Conservation (phyloP, 2,797 vertebrate genomes). For the Carcharodon carcharias region DNA sequence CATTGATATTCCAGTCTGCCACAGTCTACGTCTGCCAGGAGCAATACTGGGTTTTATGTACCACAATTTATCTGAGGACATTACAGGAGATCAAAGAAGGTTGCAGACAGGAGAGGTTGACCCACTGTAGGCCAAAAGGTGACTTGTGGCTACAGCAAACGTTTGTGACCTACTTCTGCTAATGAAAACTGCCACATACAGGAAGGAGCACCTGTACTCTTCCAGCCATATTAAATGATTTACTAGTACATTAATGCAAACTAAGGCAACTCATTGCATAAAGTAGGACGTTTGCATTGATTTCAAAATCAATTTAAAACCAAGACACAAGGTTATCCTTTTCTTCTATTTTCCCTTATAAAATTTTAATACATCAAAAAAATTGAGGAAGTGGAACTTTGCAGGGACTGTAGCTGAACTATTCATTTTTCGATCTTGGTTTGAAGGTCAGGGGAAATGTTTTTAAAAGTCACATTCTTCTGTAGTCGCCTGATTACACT, state of each 20-base stretch:
- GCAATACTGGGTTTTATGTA: too few relatives aligned
- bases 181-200: background rate
- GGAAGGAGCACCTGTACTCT: background rate
- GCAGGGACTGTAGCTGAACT: background rate
- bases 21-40: background rate
- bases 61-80: background rate
- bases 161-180: constrained; percentile 26
- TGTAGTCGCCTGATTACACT: background rate
- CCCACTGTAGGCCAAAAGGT: background rate
- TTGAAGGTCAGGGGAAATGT: background rate
- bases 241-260: constrained; percentile 6
- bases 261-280: background rate
- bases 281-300: background rate
- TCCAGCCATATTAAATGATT: constrained; percentile 5
- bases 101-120: background rate
- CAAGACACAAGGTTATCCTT: background rate
- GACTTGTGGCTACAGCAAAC: background rate
- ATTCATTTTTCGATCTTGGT: background rate
- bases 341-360: background rate
- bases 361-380: background rate
- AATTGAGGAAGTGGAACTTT: background rate
- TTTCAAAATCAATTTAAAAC: constrained; percentile 9
- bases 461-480: background rate
- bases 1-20: background rate
- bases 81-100: background rate